Base-by-base conservation (phyloP, 2,888 invertebrate genomes). In the Conistra vaccinii region DNA sequence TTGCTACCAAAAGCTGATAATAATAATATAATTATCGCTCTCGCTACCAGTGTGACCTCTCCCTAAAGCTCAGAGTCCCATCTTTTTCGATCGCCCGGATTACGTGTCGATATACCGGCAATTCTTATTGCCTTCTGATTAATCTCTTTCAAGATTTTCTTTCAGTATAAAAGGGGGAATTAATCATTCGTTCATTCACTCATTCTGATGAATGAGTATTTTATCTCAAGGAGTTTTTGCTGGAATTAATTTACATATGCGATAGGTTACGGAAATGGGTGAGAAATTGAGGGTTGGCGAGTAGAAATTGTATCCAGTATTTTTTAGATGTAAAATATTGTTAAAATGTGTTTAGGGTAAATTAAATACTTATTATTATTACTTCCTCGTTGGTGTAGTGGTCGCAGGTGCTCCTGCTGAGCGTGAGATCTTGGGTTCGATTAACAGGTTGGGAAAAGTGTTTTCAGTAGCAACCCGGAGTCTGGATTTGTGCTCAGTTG, bases 61-160 rank as follows among this genome's bases (percentile, higher is more conserved):
- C 17, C 63, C 42, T 65, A 29, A 26, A 70, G 76, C 84, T 80
- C 76, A 76, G 68, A 60, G 72, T 80, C 62, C 73, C 84, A 80
- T 84, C 76, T 83, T 83, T 83, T 83, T 76, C 80, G 70, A 75
- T 75, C 80, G 73, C 32, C 61, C 53, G 77, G 78, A 87, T 85
- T 84, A 87, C 73, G 80, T 81, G 73, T 77, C 67, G 69, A 83
- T 81, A 69, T 68, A 76, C 58, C 67, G 75, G 66, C 74, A 79
- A 84, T 84, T 80, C 76, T 78, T 80, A 85, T 87, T 87, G 82
- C 87, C 76, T 75, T 86, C 76, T 69, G 73, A 81, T 83, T 83
- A 85, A 86, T 86, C 80, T 76, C 69, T 65, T 80, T 76, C 72
- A 83, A 80, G 71, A 75, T 68, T 85, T 75, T 83, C 76, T 75